These are phyloP conservation scores for Solea senegalensis DNA, from an alignment of 2,113 vertebrate genomes.

Conservation along the genomic window DNA sequence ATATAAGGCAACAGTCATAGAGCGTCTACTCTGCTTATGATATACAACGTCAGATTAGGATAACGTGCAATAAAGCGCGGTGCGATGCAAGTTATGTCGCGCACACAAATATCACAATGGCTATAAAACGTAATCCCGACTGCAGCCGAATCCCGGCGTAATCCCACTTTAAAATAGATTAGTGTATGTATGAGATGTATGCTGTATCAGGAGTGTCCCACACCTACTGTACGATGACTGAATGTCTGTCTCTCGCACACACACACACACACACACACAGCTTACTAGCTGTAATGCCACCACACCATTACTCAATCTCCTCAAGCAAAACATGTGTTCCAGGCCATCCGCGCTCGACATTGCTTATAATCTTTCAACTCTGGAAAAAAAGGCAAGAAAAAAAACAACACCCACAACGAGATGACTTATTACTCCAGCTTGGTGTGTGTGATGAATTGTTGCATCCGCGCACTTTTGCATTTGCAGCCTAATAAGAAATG, in stretches of 20 bases:
- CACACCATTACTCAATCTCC: conserved; percentile 55
- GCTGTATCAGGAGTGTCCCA: conserved; percentile 5
- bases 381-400: conserved; percentile 20
- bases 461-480: conserved; percentile 15
- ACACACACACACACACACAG: conserved; percentile 15
- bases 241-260: conserved; percentile 5
- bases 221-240: neutral
- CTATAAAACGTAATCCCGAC: conserved; percentile 5
- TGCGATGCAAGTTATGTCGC: neutral
- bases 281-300: conserved; percentile 40
- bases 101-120: neutral
- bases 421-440: conserved; percentile 32
- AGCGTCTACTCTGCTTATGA: neutral
- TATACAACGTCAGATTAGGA: neutral
- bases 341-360: conserved; percentile 49
- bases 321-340: conserved; percentile 54
- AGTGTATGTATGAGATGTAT: conserved; percentile 29
- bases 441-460: conserved; percentile 33
- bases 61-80: neutral
- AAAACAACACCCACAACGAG: conserved; percentile 9
- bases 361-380: conserved; percentile 55
- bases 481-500: conserved; percentile 12
- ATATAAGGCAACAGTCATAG: neutral
- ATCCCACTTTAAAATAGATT: conserved; percentile 20
- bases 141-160: neutral